Evolutionary conservation across 2,797 vertebrate genomes (phyloP), one percentile per base, ranked within the genome.

Genomic region (Microctenopoma steveboyesi): DNA sequence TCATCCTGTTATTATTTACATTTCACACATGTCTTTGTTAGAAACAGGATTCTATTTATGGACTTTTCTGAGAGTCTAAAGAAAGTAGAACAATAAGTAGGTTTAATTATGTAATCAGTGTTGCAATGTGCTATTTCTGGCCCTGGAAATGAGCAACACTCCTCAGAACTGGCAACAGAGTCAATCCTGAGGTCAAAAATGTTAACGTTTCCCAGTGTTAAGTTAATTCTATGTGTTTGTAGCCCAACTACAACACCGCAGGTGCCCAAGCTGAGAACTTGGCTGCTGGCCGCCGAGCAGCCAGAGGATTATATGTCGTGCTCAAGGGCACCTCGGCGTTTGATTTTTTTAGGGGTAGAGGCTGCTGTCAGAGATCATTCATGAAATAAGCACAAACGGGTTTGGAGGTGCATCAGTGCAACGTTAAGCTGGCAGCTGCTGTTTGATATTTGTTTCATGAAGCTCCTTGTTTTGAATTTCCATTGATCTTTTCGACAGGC

Each of bases 401-500:
- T 70, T 63, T 25, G 61, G 48, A 43, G 59, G 54, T 49, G 65
- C 46, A 71, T 76, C 37, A 64, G 66, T 62, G 60, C 45, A 33
- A 65, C 18, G 66, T 54, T 47, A 27, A 63, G 83, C 71, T 67
- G 7, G 57, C 78, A 81, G 78, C 77, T 86, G 74, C 50, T 72
- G 78, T 86, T 86, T 85, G 84, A 85, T 80, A 75, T 75, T 74
- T 72, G 62, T 74, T 81, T 75, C 74, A 82, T 51, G 70, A 78
- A 82, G 83, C 71, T 35, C 69, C 72, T 81, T 72, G 71, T 88
- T 89, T 83, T 82, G 67, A 85, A 82, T 88, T 82, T 74, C 79
- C 69, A 86, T 88, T 90, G 81, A 91, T 88, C 76, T 87, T 86
- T 59, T 53, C 7, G 57, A 79, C 77, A 58, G 80, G 64, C 74